A percentile compares a stretch with the other conserved stretches of the same genome.
Evolutionary conservation across 2,888 invertebrate genomes (phyloP).

Genomic region (Philaethria dido): DNA sequence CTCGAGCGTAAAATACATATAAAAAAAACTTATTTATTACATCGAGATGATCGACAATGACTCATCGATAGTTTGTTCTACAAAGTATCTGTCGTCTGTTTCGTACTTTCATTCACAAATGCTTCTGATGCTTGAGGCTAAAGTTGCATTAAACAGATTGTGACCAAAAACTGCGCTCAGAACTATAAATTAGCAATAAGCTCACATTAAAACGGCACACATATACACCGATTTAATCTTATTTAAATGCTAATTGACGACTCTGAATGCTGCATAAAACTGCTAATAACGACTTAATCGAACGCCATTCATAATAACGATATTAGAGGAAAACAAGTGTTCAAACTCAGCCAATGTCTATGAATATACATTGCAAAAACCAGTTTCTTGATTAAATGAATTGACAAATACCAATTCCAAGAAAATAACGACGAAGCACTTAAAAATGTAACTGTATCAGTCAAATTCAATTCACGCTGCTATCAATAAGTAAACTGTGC

Average conservation of each 20-base stretch:
- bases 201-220: not conserved
- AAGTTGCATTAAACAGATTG: not conserved
- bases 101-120: constrained; percentile 31
- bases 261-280: not conserved
- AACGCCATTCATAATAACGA: not conserved
- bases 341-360: constrained; percentile 11
- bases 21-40: constrained; percentile 44
- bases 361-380: constrained; percentile 36
- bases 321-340: constrained; percentile 19
- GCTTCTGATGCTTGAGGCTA: not conserved
- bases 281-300: not conserved
- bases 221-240: not conserved
- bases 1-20: constrained; percentile 50
- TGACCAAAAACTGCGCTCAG: not conserved
- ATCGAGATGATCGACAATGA: constrained; percentile 38
- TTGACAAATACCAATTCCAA: constrained; percentile 41
- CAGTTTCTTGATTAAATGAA: constrained; percentile 38
- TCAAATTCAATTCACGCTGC: constrained; percentile 8
- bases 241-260: not conserved
- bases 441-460: constrained; percentile 38
- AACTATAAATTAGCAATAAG: not conserved
- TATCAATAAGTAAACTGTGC: constrained; percentile 17
- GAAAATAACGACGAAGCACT: constrained; percentile 41
- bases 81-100: constrained; percentile 24
- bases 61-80: constrained; percentile 31